Conservation (phyloP, 2,797 vertebrate genomes). For the Anableps anableps region DNA sequence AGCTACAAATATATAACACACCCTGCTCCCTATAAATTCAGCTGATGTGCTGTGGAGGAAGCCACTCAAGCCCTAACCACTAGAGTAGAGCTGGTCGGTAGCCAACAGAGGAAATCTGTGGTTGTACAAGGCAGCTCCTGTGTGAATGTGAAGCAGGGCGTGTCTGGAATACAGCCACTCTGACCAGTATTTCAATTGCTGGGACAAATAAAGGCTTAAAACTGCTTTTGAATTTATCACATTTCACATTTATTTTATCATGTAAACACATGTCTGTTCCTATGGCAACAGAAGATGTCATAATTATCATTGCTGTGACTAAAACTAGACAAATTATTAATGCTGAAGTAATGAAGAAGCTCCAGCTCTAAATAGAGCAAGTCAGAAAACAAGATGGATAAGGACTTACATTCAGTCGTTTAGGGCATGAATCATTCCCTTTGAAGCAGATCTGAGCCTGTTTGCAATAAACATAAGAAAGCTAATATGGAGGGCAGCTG, state of each 20-base stretch:
- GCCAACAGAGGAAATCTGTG: slow-evolving; percentile 75
- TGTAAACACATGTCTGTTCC: slow-evolving; percentile 1
- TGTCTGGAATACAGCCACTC: slow-evolving; percentile 64
- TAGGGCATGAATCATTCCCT: slow-evolving; percentile 75
- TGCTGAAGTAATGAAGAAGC: slow-evolving; percentile 27
- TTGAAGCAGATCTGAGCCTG: slow-evolving; percentile 68
- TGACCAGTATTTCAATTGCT: slow-evolving; percentile 54
- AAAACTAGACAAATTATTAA: slow-evolving; percentile 19
- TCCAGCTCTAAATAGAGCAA: slow-evolving; percentile 38
- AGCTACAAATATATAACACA: slow-evolving; percentile 64
- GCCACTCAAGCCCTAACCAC: slow-evolving; percentile 66
- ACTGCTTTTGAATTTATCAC: slow-evolving; percentile 21
- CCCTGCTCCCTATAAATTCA: slow-evolving; percentile 67
- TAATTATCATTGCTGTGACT: slow-evolving; percentile 30
- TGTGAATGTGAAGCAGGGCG: slow-evolving; percentile 72
- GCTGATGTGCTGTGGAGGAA: slow-evolving; percentile 69
- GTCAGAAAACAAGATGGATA: slow-evolving; percentile 57
- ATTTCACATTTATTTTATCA: slow-evolving; percentile 21
- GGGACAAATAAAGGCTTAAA: slow-evolving; percentile 41
- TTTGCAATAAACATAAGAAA: slow-evolving; percentile 72
- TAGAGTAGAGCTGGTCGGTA: slow-evolving; percentile 62
- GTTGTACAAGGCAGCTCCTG: slow-evolving; percentile 67
- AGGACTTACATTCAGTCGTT: slow-evolving; percentile 70
- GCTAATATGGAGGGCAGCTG: slow-evolving; percentile 78
- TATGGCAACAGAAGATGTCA: not conserved